A percentile compares a stretch with the other conserved stretches of the same genome.
Conservation (phyloP, 1,140 invertebrate species). For the Trichoplusia ni region DNA sequence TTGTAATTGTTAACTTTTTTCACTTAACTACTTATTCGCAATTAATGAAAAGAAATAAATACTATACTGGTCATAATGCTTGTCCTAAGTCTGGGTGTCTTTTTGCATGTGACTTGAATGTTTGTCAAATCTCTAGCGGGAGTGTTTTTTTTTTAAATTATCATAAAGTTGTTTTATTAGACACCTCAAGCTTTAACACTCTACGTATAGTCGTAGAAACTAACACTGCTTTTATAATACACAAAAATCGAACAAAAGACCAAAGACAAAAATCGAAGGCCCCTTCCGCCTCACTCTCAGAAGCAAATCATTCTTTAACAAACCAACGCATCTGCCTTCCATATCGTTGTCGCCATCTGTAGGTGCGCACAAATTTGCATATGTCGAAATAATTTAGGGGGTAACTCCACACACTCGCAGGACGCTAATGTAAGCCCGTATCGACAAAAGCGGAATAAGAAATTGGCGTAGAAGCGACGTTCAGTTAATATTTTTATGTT, state of each 20-base stretch:
- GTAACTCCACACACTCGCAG: slow-evolving; percentile 56
- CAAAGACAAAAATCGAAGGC: neutral
- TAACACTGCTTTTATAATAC: too few species aligned
- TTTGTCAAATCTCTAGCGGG: too few species aligned
- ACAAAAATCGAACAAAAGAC: neutral
- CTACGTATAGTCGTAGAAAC: too few species aligned
- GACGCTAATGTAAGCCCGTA: slow-evolving; percentile 64
- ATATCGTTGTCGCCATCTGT: slow-evolving; percentile 68
- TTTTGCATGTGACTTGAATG: too few species aligned
- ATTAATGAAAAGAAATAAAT: too few species aligned
- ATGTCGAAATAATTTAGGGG: slow-evolving; percentile 80
- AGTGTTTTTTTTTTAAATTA: too few species aligned
- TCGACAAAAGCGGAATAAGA: slow-evolving; percentile 60
- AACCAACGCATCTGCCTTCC: neutral
- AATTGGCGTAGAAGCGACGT: slow-evolving; percentile 46
- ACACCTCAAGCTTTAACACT: too few species aligned
- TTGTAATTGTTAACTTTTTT: too few species aligned
- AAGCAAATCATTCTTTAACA: neutral
- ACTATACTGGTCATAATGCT: too few species aligned
- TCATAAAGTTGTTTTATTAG: too few species aligned
- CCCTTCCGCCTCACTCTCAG: neutral
- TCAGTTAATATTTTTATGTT: slow-evolving; percentile 14
- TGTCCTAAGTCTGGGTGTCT: too few species aligned
- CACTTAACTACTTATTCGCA: too few species aligned
- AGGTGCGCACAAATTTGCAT: slow-evolving; percentile 79